Evolutionary conservation across 2,888 invertebrate species (phyloP).

Genomic region (Graphium colonna): DNA sequence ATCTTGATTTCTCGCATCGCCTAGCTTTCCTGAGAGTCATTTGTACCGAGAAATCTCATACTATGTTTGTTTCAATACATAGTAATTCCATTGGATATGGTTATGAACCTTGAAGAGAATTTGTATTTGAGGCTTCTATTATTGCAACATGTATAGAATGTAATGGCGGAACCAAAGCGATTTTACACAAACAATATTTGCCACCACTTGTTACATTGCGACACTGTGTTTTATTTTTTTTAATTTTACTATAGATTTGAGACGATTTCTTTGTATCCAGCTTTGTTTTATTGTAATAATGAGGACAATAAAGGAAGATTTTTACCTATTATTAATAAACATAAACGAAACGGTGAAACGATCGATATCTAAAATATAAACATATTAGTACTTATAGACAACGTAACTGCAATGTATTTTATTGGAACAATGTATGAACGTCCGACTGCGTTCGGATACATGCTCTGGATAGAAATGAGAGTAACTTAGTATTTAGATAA

Average conservation of each 20-base stretch:
- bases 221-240: conserved; percentile 45
- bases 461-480: conserved; percentile 24
- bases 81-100: conserved; percentile 53
- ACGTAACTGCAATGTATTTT: conserved; percentile 41
- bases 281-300: conserved; percentile 69
- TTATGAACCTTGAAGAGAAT: conserved; percentile 60
- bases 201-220: conserved; percentile 68
- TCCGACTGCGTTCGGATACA: conserved; percentile 38
- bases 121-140: conserved; percentile 46
- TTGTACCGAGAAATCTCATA: conserved; percentile 15
- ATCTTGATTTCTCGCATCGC: too few species aligned
- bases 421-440: conserved; percentile 16
- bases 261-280: conserved; percentile 41
- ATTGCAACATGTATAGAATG: conserved; percentile 34
- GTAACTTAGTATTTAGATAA: conserved; percentile 1
- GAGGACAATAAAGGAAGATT: conserved; percentile 79
- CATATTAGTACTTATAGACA: conserved; percentile 62
- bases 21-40: conserved; percentile 22
- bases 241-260: conserved; percentile 32
- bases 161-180: conserved; percentile 70
- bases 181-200: conserved; percentile 50
- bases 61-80: conserved; percentile 26
- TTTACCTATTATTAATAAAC: conserved; percentile 73
- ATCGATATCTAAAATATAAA: conserved; percentile 71
- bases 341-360: conserved; percentile 64